These are phyloP conservation scores for Peromyscus leucopus DNA, from an alignment of 2,113 vertebrate species.

Conservation along the genomic window DNA sequence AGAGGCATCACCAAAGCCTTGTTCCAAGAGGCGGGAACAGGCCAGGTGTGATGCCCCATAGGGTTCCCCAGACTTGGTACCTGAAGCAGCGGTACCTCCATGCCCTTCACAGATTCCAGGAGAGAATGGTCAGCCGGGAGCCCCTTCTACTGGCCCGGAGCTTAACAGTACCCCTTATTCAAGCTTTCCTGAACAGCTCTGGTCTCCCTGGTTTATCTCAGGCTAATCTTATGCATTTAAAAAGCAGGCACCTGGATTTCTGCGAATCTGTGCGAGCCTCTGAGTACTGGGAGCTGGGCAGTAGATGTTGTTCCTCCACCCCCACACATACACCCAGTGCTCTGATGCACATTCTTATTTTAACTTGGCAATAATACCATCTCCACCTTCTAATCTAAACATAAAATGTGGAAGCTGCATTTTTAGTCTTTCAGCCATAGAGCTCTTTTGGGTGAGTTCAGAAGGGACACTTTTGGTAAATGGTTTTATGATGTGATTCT, in stretches of 20 bases:
- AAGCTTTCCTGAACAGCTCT: background rate
- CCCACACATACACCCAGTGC: background rate
- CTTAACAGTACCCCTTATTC: background rate
- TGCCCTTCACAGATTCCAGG: background rate
- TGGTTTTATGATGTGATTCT: background rate
- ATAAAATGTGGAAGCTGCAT: fast-evolving
- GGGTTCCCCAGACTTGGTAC: fast-evolving
- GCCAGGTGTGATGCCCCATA: background rate
- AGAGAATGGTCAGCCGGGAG: fast-evolving
- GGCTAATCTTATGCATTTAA: background rate
- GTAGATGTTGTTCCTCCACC: background rate
- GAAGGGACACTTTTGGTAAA: background rate
- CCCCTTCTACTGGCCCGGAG: background rate
- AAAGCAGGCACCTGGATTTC: background rate
- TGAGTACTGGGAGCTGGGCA: background rate
- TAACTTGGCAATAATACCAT: background rate
- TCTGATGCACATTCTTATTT: background rate
- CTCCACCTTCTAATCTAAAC: background rate
- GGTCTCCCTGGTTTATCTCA: background rate
- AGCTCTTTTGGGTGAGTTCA: background rate
- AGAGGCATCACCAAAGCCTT: background rate
- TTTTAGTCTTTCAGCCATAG: background rate
- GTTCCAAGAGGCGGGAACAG: background rate
- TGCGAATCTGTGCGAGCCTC: background rate
- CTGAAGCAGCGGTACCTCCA: background rate